Percentiles rank a stretch among this genome's conserved stretches.
Evolutionary conservation across 2,888 invertebrate species (phyloP).

Genomic region (Orchesella flavescens): DNA sequence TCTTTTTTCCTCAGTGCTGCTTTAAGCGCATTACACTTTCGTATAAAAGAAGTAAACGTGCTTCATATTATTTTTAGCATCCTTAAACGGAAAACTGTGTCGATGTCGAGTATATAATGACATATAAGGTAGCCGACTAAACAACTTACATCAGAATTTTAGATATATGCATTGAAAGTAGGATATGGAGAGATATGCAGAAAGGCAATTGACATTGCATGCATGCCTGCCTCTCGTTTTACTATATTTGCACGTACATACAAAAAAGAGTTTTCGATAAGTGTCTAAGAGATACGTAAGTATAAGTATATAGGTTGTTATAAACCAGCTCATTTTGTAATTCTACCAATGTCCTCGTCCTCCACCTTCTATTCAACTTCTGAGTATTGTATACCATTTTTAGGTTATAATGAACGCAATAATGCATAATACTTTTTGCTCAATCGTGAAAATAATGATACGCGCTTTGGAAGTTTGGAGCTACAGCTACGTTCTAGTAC

Average conservation of each 20-base stretch:
- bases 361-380: too few relatives aligned
- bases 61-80: slow-evolving; percentile 15
- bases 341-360: too few relatives aligned
- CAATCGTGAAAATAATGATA: slow-evolving; percentile 45
- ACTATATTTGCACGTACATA: not conserved
- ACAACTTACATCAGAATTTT: too few relatives aligned
- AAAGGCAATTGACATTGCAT: slow-evolving; percentile 16
- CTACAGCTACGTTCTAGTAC: slow-evolving; percentile 13
- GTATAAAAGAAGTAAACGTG: not conserved
- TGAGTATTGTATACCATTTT: too few relatives aligned
- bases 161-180: too few relatives aligned
- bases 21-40: not conserved
- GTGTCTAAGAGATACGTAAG: too few relatives aligned
- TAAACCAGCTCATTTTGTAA: too few relatives aligned
- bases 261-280: too few relatives aligned
- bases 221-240: not conserved
- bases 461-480: not conserved
- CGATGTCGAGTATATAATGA: not conserved
- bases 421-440: slow-evolving; percentile 18
- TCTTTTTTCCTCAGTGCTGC: not conserved
- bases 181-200: too few relatives aligned
- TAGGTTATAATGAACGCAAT: slow-evolving; percentile 15
- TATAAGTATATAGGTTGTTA: too few relatives aligned
- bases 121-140: too few relatives aligned
- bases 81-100: slow-evolving; percentile 26